Evolutionary conservation across 2,888 invertebrate genomes (phyloP).

Genomic region (Sacculina carcini): DNA sequence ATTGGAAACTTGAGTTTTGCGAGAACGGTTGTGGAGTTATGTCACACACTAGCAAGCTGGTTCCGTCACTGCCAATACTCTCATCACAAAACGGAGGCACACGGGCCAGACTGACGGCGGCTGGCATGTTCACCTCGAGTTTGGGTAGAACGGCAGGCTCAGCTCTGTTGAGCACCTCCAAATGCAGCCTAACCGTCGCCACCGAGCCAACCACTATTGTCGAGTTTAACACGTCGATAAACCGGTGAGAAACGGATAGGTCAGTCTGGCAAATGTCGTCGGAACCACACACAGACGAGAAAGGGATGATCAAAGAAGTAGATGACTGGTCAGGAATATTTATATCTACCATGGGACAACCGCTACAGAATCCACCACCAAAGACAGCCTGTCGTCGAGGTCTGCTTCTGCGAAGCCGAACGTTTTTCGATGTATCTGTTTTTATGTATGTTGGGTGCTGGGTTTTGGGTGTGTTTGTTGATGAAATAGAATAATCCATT

Average conservation of each 20-base stretch:
- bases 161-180: slow-evolving; percentile 18
- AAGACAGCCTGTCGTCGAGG: no score
- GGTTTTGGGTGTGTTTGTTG: no score
- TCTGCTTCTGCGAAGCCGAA: no score
- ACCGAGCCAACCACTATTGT: slow-evolving; percentile 18
- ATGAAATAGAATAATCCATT: background rate
- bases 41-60: background rate
- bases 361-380: slow-evolving; percentile 13
- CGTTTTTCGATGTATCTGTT: no score
- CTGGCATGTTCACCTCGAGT: slow-evolving; percentile 14
- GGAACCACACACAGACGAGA: slow-evolving; percentile 27
- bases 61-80: background rate
- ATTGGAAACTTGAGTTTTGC: background rate
- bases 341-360: slow-evolving; percentile 13
- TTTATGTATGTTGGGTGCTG: no score
- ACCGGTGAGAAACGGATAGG: slow-evolving; percentile 16
- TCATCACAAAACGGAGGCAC: slow-evolving; percentile 8
- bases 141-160: slow-evolving; percentile 20
- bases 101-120: slow-evolving; percentile 8
- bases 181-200: slow-evolving; percentile 16
- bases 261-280: slow-evolving; percentile 28
- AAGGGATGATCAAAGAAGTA: slow-evolving; percentile 14
- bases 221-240: slow-evolving; percentile 1
- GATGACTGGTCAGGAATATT: slow-evolving; percentile 2
- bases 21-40: background rate